Conservation (phyloP, 2,888 invertebrate genomes). For the Nesidiocoris tenuis region DNA sequence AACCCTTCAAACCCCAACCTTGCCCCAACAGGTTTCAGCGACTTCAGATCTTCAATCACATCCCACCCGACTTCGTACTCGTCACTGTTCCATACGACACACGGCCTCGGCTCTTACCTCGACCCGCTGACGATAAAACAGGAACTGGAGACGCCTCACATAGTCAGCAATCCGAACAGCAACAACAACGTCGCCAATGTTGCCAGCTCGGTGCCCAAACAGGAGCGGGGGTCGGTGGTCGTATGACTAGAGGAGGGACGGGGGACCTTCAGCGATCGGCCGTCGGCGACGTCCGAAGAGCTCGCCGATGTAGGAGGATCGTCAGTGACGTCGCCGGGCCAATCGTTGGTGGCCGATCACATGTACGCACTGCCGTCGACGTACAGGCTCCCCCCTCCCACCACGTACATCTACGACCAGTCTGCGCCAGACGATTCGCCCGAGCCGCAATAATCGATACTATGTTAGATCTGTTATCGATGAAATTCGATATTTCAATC, state of each 20-base stretch:
- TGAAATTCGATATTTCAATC: too few relatives aligned
- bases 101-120: constrained; percentile 47
- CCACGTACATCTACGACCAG: neutral
- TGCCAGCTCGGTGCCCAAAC: constrained; percentile 20
- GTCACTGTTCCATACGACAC: constrained; percentile 46
- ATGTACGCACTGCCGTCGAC: constrained; percentile 29
- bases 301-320: neutral
- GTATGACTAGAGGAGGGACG: constrained; percentile 44
- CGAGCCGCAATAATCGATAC: neutral
- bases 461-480: too few relatives aligned
- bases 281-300: neutral
- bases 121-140: constrained; percentile 45
- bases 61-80: constrained; percentile 44
- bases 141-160: constrained; percentile 48
- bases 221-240: constrained; percentile 46
- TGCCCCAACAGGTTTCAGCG: constrained; percentile 36
- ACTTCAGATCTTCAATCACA: constrained; percentile 39
- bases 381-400: neutral
- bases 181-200: neutral
- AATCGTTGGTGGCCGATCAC: constrained; percentile 19
- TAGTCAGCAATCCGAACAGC: constrained; percentile 46
- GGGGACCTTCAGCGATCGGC: neutral
- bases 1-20: too few relatives aligned
- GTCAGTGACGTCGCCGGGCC: neutral
- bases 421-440: neutral